phyloP scores from a whole-genome alignment of 2,888 invertebrate genomes.

The Protodeltote pygarga region DNA sequence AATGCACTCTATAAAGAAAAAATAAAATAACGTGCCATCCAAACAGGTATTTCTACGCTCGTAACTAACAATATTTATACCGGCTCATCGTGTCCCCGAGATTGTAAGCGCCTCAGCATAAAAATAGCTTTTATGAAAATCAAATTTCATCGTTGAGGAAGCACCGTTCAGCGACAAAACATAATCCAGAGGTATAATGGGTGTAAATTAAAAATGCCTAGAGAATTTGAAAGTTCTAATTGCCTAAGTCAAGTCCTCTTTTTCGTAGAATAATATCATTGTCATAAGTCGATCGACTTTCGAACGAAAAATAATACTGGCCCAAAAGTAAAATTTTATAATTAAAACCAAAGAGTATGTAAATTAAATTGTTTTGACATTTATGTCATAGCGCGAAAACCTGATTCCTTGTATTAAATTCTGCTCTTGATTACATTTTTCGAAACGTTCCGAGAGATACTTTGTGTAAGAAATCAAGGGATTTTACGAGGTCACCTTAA shows the following conservation, averaged over 20 bases:
- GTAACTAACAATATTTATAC: conserved; percentile 15
- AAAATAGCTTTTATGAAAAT: conserved; percentile 53
- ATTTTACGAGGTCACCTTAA: too few relatives aligned
- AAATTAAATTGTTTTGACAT: conserved; percentile 15
- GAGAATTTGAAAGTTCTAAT: background rate
- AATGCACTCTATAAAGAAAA: background rate
- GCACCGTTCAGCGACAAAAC: conserved; percentile 23
- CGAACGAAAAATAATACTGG: conserved; percentile 6
- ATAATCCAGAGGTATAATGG: conserved; percentile 1
- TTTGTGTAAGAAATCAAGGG: too few relatives aligned
- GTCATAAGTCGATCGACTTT: conserved; percentile 6
- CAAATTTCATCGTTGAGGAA: conserved; percentile 46
- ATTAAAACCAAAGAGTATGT: background rate
- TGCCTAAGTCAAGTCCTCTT: too few relatives aligned
- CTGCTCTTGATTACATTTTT: too few relatives aligned
- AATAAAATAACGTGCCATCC: background rate
- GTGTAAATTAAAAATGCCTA: conserved; percentile 4
- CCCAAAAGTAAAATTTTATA: background rate
- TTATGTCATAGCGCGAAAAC: background rate
- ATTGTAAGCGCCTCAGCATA: conserved; percentile 32
- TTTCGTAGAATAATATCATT: too few relatives aligned
- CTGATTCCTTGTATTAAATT: background rate
- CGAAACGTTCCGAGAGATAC: too few relatives aligned
- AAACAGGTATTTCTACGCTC: conserved; percentile 3
- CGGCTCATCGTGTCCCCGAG: conserved; percentile 9